Conservation (phyloP, 2,113 vertebrate genomes). For the Peromyscus californicus region DNA sequence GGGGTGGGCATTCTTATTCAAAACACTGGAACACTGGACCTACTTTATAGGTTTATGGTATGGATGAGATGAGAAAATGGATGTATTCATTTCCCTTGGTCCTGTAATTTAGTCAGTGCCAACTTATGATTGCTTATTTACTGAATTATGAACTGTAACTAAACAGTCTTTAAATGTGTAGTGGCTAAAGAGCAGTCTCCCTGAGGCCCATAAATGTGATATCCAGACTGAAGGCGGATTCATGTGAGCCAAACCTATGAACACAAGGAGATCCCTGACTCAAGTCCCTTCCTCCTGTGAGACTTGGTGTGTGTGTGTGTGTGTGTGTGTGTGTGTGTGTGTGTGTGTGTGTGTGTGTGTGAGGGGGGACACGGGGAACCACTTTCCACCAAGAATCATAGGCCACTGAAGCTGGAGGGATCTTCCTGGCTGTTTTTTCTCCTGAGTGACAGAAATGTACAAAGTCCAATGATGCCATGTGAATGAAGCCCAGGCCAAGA, state of each 20-base stretch:
- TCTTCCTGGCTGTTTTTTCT: conserved; percentile 38
- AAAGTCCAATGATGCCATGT: neutral
- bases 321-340: too few relatives aligned
- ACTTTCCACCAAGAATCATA: neutral
- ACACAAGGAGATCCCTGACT: neutral
- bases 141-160: neutral
- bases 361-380: neutral
- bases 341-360: too few relatives aligned
- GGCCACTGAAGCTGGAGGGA: neutral
- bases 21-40: neutral
- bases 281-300: neutral
- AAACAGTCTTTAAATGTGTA: conserved; percentile 1
- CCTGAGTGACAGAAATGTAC: conserved; percentile 15
- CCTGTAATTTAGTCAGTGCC: neutral
- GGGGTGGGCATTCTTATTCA: neutral
- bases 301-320: neutral
- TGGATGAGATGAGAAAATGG: neutral
- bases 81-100: neutral
- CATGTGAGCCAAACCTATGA: neutral
- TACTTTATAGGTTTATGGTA: neutral
- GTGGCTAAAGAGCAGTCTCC: neutral
- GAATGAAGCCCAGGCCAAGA: neutral
- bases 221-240: neutral
- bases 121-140: neutral
- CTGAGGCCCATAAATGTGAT: neutral